Evolutionary conservation across 1,140 invertebrate species (phyloP).

Genomic region (Bombus confusus): DNA sequence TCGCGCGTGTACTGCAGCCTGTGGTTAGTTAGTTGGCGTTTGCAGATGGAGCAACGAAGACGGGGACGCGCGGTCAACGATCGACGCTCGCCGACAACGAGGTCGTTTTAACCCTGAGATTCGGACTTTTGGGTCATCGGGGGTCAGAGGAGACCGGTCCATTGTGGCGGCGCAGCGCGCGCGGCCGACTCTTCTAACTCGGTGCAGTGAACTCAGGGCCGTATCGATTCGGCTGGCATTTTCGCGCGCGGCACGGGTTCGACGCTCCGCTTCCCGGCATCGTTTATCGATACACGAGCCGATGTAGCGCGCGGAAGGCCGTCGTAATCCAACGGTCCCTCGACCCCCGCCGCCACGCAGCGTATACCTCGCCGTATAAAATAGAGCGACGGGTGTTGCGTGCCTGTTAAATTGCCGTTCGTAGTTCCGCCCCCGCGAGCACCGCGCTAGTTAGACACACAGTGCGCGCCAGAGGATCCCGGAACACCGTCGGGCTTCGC

Average conservation of each 20-base stretch:
- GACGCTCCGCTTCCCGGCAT: conserved; percentile 10
- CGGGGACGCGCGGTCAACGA: not conserved
- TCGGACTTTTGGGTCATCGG: conserved; percentile 58
- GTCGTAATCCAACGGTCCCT: not conserved
- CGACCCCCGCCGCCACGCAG: not conserved
- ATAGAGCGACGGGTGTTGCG: conserved; percentile 10
- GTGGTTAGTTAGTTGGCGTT: not conserved
- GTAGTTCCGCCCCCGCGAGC: conserved; percentile 20
- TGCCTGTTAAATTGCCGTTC: conserved; percentile 6
- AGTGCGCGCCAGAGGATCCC: conserved; percentile 3
- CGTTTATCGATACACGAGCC: conserved; percentile 31
- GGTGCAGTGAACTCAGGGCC: conserved; percentile 62
- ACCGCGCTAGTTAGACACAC: not conserved
- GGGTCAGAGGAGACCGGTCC: conserved; percentile 56
- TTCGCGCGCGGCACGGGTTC: conserved; percentile 14
- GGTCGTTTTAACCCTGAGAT: conserved; percentile 63
- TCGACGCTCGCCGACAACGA: conserved; percentile 26
- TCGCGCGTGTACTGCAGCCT: too few species aligned
- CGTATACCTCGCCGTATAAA: not conserved
- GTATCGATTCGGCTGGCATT: conserved; percentile 48
- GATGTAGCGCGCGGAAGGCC: not conserved
- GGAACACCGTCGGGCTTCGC: conserved; percentile 17
- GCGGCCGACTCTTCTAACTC: conserved; percentile 54
- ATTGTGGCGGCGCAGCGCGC: conserved; percentile 49
- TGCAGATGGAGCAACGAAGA: too few species aligned